Conservation (phyloP, 1,140 invertebrate genomes). For the Agrypnia vestita region DNA sequence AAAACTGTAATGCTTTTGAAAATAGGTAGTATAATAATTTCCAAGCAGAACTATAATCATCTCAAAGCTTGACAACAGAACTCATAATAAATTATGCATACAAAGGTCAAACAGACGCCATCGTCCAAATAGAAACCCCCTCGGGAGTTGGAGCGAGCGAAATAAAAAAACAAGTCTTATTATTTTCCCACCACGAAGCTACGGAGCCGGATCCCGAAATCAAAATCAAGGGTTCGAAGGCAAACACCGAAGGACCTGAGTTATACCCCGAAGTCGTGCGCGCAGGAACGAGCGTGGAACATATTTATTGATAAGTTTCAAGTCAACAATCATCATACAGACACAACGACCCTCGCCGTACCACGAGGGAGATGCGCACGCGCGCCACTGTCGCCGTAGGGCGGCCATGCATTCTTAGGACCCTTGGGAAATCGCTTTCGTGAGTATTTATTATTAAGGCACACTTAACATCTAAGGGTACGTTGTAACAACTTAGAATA, state of each 20-base stretch:
- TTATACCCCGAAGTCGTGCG: conserved; percentile 36
- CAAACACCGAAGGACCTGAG: conserved; percentile 44
- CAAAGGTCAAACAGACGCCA: conserved; percentile 21
- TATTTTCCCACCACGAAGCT: conserved; percentile 32
- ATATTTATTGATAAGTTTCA: conserved; percentile 45
- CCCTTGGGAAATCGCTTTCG: neutral
- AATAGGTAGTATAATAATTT: no score
- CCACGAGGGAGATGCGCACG: conserved; percentile 5
- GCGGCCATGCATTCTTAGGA: neutral
- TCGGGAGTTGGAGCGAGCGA: conserved; percentile 2
- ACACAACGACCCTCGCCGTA: conserved; percentile 8
- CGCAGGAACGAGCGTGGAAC: conserved; percentile 5
- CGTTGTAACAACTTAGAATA: no score
- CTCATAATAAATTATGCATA: conserved; percentile 11
- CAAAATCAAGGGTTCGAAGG: conserved; percentile 43
- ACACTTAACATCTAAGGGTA: no score
- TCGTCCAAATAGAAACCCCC: conserved; percentile 23
- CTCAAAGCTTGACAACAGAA: neutral
- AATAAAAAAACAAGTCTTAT: conserved; percentile 9
- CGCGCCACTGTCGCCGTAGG: neutral
- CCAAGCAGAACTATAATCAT: neutral
- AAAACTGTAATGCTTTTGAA: no score
- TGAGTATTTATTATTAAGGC: no score
- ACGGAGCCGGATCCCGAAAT: conserved; percentile 18
- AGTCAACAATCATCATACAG: conserved; percentile 31